Evolutionary conservation across 2,797 vertebrate genomes (phyloP), one percentile per base, ranked within the genome.

Genomic region (Yasuhikotakia modesta): DNA sequence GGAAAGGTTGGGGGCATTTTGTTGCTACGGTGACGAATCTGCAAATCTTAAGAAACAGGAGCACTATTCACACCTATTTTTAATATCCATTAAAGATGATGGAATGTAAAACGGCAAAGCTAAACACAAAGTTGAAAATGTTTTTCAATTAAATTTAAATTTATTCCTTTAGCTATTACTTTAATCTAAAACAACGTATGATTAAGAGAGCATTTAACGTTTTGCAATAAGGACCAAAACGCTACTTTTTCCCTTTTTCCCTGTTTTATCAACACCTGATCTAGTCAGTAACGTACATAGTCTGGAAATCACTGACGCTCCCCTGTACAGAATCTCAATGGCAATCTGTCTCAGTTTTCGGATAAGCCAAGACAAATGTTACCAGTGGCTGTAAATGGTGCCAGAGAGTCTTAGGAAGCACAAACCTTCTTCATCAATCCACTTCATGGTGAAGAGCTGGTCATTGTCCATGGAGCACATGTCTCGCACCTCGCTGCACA

Each of bases 401-500:
- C 32, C 32, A 48, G 24, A 50, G 22, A 58, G 3, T 30, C 52
- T 7, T 35, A 4, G 30, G 27, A 5, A 16, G 43, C 64, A 79
- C 67, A 0, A 86, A 99, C 98, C 98, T 95, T 99, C 98, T 82
- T 99, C 98, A 46, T 99, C 98, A 68, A 99, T 99, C 98, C 98
- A 99, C 82, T 99, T 99, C 98, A 99, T 99, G 86, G 98, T 99
- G 89, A 99, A 99, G 78, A 97, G 96, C 83, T 98, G 96, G 81
- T 99, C 98, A 0, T 94, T 97, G 91, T 99, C 96, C 90, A 99
- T 97, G 73, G 95, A 94, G 88, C 98, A 99, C 98, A 99, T 98
- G 86, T 99, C 98, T 83, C 91, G 93, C 79, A 99, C 97, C 83
- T 99, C 96, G 86, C 30, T 94, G 84, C 95, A 96, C 73, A 99